These are phyloP conservation scores for Pharmacophagus antenor DNA, from an alignment of 2,888 invertebrate species.

Conservation along the genomic window DNA sequence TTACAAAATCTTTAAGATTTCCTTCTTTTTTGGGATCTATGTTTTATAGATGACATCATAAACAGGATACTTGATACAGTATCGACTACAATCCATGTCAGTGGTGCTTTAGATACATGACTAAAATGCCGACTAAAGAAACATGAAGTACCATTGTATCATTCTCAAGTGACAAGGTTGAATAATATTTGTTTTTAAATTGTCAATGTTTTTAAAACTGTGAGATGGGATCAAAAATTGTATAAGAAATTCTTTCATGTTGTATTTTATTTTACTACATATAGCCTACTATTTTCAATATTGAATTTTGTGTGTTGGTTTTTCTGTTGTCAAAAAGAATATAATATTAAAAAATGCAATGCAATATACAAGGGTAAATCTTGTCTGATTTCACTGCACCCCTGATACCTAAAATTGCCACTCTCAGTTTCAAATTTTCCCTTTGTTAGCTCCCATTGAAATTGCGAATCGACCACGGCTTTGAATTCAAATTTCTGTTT, in stretches of 20 bases:
- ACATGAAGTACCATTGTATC: background rate
- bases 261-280: no score
- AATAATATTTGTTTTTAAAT: no score
- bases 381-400: background rate
- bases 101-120: background rate
- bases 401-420: no score
- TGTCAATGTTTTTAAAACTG: no score
- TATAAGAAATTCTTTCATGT: no score
- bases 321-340: no score
- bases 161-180: background rate
- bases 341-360: background rate
- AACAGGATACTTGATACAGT: background rate
- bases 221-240: background rate
- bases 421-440: constrained; percentile 2
- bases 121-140: background rate
- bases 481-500: constrained; percentile 5
- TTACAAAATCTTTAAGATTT: no score
- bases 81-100: background rate
- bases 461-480: background rate
- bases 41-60: no score
- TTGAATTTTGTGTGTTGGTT: no score
- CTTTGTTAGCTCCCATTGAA: background rate
- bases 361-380: background rate
- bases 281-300: no score
- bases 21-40: no score